These are phyloP conservation scores for Arbacia lixula DNA, from an alignment of 53 echinoderm and acorn worm species.

Conservation along the genomic window DNA sequence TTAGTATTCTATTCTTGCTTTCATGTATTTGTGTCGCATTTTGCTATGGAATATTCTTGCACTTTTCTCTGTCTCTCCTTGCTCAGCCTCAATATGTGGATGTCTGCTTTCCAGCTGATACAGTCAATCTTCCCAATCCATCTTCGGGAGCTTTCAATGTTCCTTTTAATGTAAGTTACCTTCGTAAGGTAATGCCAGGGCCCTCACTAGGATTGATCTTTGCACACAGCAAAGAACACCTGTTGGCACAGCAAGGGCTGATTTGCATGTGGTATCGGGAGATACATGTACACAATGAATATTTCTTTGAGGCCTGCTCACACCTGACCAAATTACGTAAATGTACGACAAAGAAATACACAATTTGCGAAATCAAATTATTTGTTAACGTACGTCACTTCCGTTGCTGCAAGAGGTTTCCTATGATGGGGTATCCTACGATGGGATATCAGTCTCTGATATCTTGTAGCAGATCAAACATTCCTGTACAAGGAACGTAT, in stretches of 20 bases:
- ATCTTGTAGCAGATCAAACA: too few species aligned
- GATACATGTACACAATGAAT: too few species aligned
- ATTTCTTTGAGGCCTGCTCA: too few species aligned
- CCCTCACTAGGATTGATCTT: neutral
- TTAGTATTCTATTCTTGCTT: neutral
- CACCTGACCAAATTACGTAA: too few species aligned
- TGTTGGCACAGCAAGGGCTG: neutral
- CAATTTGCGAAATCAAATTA: too few species aligned
- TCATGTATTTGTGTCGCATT: neutral
- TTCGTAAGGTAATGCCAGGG: neutral
- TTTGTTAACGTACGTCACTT: too few species aligned
- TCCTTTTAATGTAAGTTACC: slow-evolving; percentile 9
- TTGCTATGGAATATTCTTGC: neutral
- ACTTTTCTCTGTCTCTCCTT: neutral
- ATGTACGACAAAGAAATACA: too few species aligned
- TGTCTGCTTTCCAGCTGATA: slow-evolving; percentile 33
- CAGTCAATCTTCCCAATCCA: slow-evolving; percentile 2
- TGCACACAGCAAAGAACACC: neutral
- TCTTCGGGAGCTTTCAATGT: slow-evolving; percentile 33
- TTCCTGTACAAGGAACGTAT: too few species aligned
- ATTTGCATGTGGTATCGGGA: too few species aligned
- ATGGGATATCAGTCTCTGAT: too few species aligned
- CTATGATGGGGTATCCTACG: too few species aligned
- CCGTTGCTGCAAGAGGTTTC: too few species aligned
- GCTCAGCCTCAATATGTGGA: slow-evolving; percentile 7